Evolutionary conservation across 2,113 vertebrate genomes (phyloP), one percentile per base, ranked within the genome.

Genomic region (Scytalopus superciliaris): DNA sequence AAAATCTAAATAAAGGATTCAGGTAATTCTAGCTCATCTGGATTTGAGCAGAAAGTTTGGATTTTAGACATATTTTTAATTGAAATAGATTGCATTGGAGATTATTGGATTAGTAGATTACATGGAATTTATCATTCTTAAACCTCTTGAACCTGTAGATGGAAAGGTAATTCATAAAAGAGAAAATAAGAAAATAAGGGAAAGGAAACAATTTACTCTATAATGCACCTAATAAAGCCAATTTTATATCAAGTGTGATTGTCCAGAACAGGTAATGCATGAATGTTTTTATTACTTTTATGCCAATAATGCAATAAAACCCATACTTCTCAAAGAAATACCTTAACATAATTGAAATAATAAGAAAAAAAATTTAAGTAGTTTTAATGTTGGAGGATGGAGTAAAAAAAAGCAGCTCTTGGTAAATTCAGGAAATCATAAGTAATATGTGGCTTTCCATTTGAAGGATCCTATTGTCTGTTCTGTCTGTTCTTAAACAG

Each of bases 191-290:
- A 73, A 82, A 96, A 84, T 89, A 89, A 86, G 79, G 82, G 57
- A 85, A 85, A 90, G 75, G 83, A 93, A 93, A 93, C 74, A 25
- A 84, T 90, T 89, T 94, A 16, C 68, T 27, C 88, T 23, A 10
- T 93, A 80, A 70, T 42, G 22, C 85, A 72, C 37, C 49, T 83
- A 83, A 90, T 90, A 93, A 93, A 67, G 39, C 18, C 21, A 90
- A 87, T 96, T 94, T 88, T 88, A 73, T 92, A 60, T 17, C 19
- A 66, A 62, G 14, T 91, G 50, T 84, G 47, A 85, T 95, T 94
- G 84, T 92, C 84, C 84, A 89, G 93, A 94, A 47, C 55, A 74
- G 57, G 81, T 92, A 72, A 74, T 67, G 64, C 9, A 28, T 53
- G 16, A 62, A 66, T 63, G 6, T 69, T 90, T 88, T 87, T 86